phyloP scores from a whole-genome alignment of 1,140 invertebrate genomes.

The Nephila pilipes region DNA sequence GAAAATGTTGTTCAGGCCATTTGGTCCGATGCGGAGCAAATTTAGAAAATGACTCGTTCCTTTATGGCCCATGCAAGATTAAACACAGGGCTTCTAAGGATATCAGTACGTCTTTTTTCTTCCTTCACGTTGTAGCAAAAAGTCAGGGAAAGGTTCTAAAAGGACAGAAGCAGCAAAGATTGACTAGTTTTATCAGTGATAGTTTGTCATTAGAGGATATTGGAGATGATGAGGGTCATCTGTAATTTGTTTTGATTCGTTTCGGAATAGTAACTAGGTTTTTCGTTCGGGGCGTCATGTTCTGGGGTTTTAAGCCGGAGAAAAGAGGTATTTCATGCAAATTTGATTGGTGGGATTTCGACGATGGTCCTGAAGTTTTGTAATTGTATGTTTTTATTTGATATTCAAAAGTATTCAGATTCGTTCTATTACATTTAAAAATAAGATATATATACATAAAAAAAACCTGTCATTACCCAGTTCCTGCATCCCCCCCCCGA shows the following conservation, averaged over 20 bases:
- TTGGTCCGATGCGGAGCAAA: conserved; percentile 34
- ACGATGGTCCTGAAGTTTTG: background rate
- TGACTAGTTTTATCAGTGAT: background rate
- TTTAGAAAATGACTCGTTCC: conserved; percentile 53
- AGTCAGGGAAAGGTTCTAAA: background rate
- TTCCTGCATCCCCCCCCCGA: too few species aligned
- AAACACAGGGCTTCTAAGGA: background rate
- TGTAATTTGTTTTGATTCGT: background rate
- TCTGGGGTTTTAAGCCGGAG: background rate
- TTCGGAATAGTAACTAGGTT: background rate
- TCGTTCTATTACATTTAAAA: too few species aligned
- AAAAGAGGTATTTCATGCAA: background rate
- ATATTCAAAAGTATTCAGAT: too few species aligned
- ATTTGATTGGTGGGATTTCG: background rate
- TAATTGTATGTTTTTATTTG: too few species aligned
- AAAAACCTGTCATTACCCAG: too few species aligned
- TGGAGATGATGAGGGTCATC: background rate
- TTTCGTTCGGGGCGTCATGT: too few species aligned
- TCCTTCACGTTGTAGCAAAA: background rate
- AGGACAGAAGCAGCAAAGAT: background rate
- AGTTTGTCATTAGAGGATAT: background rate
- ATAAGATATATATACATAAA: too few species aligned
- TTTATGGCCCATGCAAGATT: background rate
- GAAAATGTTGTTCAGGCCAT: conserved; percentile 37
- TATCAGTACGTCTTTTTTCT: background rate